Evolutionary conservation across 2,113 vertebrate species (phyloP), one percentile per base, ranked within the genome.

Genomic region (Cryptotis parvus): DNA sequence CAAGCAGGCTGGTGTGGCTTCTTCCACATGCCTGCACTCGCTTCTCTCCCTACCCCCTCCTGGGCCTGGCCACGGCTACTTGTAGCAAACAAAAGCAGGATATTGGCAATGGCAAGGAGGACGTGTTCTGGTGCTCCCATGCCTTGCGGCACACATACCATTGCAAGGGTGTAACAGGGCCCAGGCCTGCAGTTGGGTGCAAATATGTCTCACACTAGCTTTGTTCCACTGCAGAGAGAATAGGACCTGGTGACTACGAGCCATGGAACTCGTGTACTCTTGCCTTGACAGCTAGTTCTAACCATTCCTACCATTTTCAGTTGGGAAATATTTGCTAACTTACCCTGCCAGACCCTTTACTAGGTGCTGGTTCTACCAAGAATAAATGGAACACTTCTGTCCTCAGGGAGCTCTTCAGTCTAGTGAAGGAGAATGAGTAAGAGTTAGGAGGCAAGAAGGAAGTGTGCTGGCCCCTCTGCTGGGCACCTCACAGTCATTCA

Each of bases 11-110:
- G 84, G 95, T 86, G 74, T 84, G 93, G 90, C 97, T 96, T 95
- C 93, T 90, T 84, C 92, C 91, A 74, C 97, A 77, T 92, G 96
- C 95, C 96, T 93, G 65, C 89, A 89, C 96, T 97, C 70, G 97
- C 86, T 94, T 94, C 85, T 91, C 84, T 94, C 95, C 94, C 92
- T 74, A 92, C 92, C 96, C 92, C 73, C 81, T 90, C 83, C 41
- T 70, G 52, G 66, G 89, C 92, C 95, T 92, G 94, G 89, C 39
- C 2, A 31, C 39, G 93, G 72, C 72, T 94, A 85, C 94, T 96
- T 93, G 74, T 79, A 90, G 72, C 66, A 93, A 95, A 95, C 69
- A 96, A 95, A 96, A 97, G 96, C 94, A 95, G 92, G 91, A 96
- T 95, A 92, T 89, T 93, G 94, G 96, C 95, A 93, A 68, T 95